Percentiles rank a stretch among this genome's conserved stretches.
These are phyloP conservation scores for Petroica traversi DNA, from an alignment of 2,113 vertebrate species.

Conservation along the genomic window DNA sequence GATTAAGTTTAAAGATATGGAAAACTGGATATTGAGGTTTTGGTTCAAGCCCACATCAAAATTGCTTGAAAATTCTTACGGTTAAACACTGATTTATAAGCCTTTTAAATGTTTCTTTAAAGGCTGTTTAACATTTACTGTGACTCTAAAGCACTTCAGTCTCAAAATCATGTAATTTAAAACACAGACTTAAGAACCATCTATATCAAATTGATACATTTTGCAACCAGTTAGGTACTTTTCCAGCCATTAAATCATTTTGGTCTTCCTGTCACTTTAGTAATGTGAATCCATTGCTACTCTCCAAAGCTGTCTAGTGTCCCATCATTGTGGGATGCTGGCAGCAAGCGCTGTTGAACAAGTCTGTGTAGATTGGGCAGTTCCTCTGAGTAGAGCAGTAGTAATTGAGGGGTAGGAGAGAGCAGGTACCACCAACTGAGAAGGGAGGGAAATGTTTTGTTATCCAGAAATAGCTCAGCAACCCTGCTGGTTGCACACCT, in stretches of 20 bases:
- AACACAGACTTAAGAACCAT: background rate
- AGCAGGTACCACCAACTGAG: background rate
- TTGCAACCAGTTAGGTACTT: background rate
- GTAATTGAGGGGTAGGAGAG: background rate
- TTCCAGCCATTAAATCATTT: background rate
- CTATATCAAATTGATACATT: background rate
- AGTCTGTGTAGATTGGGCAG: background rate
- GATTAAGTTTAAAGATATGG: background rate
- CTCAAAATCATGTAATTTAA: background rate
- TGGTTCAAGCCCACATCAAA: background rate
- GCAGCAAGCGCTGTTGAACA: background rate
- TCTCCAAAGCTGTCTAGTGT: background rate
- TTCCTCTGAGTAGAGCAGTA: background rate
- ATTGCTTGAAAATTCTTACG: background rate
- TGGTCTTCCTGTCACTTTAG: background rate
- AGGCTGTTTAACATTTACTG: background rate
- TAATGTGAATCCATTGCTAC: background rate
- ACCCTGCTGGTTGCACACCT: background rate
- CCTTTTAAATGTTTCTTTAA: background rate
- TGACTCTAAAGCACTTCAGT: background rate
- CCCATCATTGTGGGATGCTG: background rate
- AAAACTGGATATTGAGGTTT: background rate
- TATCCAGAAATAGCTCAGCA: background rate
- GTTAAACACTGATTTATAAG: background rate
- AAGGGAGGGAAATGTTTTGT: background rate